Evolutionary conservation across 2,797 vertebrate species (phyloP), one percentile per base, ranked within the genome.

Genomic region (Hemitrygon akajei): DNA sequence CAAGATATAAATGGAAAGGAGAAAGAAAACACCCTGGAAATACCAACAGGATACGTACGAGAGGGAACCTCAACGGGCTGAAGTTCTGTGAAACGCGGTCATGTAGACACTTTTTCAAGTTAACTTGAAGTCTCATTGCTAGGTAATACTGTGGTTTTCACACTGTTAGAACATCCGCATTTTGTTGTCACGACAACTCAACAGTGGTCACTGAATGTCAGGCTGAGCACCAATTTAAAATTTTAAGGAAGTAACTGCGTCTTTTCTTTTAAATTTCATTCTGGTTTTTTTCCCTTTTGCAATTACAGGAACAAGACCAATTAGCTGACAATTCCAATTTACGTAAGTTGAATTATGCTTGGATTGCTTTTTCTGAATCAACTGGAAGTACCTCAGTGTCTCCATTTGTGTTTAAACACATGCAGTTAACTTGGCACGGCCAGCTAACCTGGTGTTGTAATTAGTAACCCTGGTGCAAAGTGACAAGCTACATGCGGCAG

Each of bases 121-220:
- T n/a, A 56, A 93, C 71, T 18, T 89, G 86, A 34, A 37, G 12
- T 30, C 60, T 69, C 69, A 56, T 93, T 76, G n/a, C 69, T 75
- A 12, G 14, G 1, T 76, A 7, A 12, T 18, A 30, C 12, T 75
- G 91, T 93, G 91, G 91, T 93, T 93, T 93, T 56, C 69, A 47
- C 37, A 73, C 91, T 27, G 69, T 56, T 76, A 76, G 47, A 93
- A 93, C 71, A 75, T 93, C 25, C 91, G 71, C 47, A 93, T 76
- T 47, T 47, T 73, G 71, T 93, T 76, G 91, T 76, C 71, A 73
- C 73, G 47, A 30, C 37, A 93, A 93, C 91, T 76, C 91, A 76
- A 22, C 66, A 76, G 91, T 30, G 91, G 91, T 93, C 91, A 73
- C 25, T 93, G 71, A 93, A 66, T 11, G 10, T 1, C 37, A 27